These are phyloP conservation scores for Microvelia longipes DNA, from an alignment of 1,140 invertebrate genomes.

Conservation along the genomic window DNA sequence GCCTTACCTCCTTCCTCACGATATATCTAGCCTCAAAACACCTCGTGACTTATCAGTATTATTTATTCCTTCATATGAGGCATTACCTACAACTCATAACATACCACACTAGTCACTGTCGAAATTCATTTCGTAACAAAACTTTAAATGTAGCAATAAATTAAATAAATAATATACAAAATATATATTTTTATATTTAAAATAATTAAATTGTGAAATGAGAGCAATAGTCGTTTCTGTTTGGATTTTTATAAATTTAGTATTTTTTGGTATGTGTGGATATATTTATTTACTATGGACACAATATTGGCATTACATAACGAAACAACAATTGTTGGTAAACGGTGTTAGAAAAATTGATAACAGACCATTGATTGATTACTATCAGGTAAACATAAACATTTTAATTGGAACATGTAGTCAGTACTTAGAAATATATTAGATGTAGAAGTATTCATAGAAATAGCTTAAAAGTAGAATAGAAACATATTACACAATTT, in stretches of 20 bases:
- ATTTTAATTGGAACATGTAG: too few species aligned
- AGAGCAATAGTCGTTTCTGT: slow-evolving; percentile 45
- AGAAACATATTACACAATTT: too few species aligned
- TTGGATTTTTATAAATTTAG: slow-evolving; percentile 51
- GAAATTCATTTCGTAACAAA: too few species aligned
- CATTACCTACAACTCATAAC: too few species aligned
- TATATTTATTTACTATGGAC: slow-evolving; percentile 54
- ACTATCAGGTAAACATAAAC: slow-evolving; percentile 19
- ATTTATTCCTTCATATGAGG: too few species aligned
- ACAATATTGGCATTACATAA: slow-evolving; percentile 40
- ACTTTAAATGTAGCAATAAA: too few species aligned
- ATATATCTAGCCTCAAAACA: background rate
- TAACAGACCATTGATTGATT: slow-evolving; percentile 21
- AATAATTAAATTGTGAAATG: slow-evolving; percentile 29
- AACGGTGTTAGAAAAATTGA: slow-evolving; percentile 15
- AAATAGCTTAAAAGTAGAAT: too few species aligned
- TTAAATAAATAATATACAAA: too few species aligned
- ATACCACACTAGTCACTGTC: too few species aligned
- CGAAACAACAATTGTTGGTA: slow-evolving; percentile 11
- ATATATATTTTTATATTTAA: background rate
- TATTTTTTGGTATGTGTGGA: slow-evolving; percentile 50
- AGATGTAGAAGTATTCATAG: too few species aligned
- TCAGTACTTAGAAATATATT: too few species aligned
- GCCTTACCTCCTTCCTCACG: too few species aligned
- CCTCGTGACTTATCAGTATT: background rate